phyloP scores from a whole-genome alignment of 2,113 vertebrate species.

The Asarcornis scutulata region DNA sequence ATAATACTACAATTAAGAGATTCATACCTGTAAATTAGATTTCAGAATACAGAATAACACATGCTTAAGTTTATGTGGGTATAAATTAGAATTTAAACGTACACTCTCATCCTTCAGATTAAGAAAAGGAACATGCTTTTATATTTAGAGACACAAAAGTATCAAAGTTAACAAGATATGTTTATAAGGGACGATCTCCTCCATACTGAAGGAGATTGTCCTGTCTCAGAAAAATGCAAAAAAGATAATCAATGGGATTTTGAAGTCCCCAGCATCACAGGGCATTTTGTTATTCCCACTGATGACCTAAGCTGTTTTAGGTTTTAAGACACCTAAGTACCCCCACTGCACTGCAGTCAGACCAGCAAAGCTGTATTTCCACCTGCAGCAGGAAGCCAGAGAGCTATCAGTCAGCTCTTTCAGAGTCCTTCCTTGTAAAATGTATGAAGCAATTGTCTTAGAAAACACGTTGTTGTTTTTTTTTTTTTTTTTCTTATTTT shows the following conservation, averaged over 20 bases:
- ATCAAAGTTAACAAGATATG: not conserved
- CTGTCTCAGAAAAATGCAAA: not conserved
- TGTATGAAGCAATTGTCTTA: not conserved
- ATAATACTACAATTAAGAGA: not conserved
- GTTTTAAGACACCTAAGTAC: not conserved
- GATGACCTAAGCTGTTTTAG: not conserved
- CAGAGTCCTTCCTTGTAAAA: not conserved
- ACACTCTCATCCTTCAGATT: not conserved
- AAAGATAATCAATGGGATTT: not conserved
- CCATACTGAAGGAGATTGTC: not conserved
- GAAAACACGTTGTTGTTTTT: not conserved
- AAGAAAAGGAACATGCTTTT: not conserved
- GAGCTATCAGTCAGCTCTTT: not conserved
- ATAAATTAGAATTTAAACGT: not conserved
- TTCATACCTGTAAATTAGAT: not conserved
- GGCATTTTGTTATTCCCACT: not conserved
- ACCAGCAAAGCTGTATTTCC: not conserved
- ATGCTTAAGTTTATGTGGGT: not conserved
- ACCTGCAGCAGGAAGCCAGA: not conserved
- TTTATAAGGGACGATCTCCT: not conserved
- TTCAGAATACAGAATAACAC: not conserved
- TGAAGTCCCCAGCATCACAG: not conserved
- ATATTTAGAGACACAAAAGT: not conserved
- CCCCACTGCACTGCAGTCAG: rapidly evolving
- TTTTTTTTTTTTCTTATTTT: not conserved